Conservation (phyloP, 1,140 invertebrate species). For the Heliconius himera region DNA sequence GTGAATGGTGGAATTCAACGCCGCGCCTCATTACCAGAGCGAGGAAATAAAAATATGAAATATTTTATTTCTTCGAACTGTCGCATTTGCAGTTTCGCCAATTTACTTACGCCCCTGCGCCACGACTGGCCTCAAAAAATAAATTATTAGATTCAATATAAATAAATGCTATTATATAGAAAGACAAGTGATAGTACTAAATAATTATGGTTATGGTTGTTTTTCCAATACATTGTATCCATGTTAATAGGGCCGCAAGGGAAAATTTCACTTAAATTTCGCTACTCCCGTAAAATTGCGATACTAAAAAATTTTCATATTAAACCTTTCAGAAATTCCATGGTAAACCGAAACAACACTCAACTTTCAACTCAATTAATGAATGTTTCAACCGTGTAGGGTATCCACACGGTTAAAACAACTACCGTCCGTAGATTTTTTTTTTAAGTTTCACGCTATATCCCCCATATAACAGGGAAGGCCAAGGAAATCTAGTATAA, state of each 20-base stretch:
- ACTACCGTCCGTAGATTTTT: not conserved
- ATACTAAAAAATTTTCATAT: not conserved
- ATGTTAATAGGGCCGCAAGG: not conserved
- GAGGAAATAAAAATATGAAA: too few species aligned
- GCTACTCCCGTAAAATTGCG: not conserved
- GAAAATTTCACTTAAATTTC: slow-evolving; percentile 8
- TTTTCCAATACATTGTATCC: not conserved
- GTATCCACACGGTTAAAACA: too few species aligned
- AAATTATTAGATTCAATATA: too few species aligned
- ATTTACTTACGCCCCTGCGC: too few species aligned
- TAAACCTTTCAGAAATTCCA: slow-evolving; percentile 1
- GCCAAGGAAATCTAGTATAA: not conserved
- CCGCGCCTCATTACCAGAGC: too few species aligned
- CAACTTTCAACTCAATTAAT: slow-evolving; percentile 1
- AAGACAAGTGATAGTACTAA: too few species aligned
- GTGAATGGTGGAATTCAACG: too few species aligned
- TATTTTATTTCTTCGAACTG: too few species aligned
- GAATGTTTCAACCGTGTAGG: not conserved
- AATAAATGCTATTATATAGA: too few species aligned
- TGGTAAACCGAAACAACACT: not conserved
- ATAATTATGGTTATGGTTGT: too few species aligned
- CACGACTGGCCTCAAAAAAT: too few species aligned
- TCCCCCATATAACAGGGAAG: not conserved
- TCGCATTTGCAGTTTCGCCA: too few species aligned
- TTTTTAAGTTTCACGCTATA: not conserved